Conservation (phyloP, 2,797 vertebrate genomes). For the Aeoliscus strigatus region DNA sequence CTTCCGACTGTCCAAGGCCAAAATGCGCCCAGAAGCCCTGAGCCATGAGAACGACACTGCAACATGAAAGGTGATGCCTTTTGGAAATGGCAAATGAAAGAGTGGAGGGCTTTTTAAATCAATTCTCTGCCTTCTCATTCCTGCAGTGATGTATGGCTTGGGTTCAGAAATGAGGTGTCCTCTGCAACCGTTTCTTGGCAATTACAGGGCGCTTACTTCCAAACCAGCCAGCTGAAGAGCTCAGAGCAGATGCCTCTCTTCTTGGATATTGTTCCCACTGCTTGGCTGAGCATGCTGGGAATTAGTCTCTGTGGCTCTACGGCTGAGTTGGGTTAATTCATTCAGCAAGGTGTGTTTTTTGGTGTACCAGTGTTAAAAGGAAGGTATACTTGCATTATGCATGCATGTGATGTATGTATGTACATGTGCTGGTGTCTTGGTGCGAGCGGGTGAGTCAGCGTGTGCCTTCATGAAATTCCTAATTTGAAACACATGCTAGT, state of each 20-base stretch:
- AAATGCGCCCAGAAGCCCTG: constrained; percentile 45
- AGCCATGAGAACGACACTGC: constrained; percentile 50
- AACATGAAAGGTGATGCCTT: constrained; percentile 69
- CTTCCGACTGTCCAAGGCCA: constrained; percentile 6
- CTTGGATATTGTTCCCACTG: constrained; percentile 14
- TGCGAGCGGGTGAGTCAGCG: constrained; percentile 27
- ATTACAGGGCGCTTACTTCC: constrained; percentile 70
- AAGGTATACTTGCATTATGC: constrained; percentile 6
- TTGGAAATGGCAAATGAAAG: constrained; percentile 73
- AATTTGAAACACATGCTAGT: constrained; percentile 71
- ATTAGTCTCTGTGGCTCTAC: constrained; percentile 2
- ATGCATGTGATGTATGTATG: constrained; percentile 10
- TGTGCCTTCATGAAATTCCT: constrained; percentile 53
- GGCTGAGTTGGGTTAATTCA: not conserved
- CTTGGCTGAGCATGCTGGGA: constrained; percentile 6
- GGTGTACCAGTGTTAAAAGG: too few species aligned
- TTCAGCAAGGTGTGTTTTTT: not conserved
- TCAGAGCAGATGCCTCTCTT: constrained; percentile 62
- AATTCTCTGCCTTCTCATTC: constrained; percentile 70
- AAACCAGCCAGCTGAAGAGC: constrained; percentile 48
- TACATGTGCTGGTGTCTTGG: constrained; percentile 10
- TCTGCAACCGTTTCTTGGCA: constrained; percentile 59
- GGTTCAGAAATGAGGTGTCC: constrained; percentile 62
- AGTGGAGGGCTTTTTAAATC: constrained; percentile 58
- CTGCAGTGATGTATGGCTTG: constrained; percentile 67